Percentiles rank a stretch among this genome's conserved stretches.
These are phyloP conservation scores for Nemoura dubitans DNA, from an alignment of 2,888 invertebrate species.

Conservation along the genomic window DNA sequence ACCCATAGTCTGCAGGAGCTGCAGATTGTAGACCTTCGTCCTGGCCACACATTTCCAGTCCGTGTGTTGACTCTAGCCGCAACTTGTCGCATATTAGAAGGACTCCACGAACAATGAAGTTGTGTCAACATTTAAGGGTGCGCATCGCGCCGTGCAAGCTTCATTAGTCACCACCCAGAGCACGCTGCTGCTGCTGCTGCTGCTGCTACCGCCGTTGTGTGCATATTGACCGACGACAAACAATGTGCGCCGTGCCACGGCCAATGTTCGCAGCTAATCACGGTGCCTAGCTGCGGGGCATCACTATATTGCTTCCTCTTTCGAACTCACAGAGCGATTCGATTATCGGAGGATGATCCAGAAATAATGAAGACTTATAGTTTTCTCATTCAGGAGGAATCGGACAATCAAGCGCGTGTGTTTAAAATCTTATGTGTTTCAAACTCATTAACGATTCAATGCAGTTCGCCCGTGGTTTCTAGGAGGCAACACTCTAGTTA, in stretches of 20 bases:
- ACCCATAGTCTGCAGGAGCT: background rate
- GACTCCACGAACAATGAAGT: background rate
- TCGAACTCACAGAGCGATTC: background rate
- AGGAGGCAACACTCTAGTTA: too few relatives aligned
- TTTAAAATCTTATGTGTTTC: background rate
- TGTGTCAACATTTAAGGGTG: constrained; percentile 7
- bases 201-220: background rate
- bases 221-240: constrained; percentile 29
- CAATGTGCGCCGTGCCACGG: background rate
- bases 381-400: background rate
- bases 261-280: constrained; percentile 18
- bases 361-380: constrained; percentile 3
- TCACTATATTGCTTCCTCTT: constrained; percentile 14
- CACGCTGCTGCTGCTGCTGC: background rate
- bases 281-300: background rate
- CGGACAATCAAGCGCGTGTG: background rate
- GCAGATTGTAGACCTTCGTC: background rate
- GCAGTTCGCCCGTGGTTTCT: background rate
- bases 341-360: background rate
- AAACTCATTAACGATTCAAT: background rate
- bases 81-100: constrained; percentile 7
- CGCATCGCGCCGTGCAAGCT: background rate
- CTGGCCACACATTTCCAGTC: background rate
- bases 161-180: constrained; percentile 14
- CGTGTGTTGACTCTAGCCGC: background rate